Conservation (phyloP, 2,888 invertebrate genomes). For the Cheilosia vulpina region DNA sequence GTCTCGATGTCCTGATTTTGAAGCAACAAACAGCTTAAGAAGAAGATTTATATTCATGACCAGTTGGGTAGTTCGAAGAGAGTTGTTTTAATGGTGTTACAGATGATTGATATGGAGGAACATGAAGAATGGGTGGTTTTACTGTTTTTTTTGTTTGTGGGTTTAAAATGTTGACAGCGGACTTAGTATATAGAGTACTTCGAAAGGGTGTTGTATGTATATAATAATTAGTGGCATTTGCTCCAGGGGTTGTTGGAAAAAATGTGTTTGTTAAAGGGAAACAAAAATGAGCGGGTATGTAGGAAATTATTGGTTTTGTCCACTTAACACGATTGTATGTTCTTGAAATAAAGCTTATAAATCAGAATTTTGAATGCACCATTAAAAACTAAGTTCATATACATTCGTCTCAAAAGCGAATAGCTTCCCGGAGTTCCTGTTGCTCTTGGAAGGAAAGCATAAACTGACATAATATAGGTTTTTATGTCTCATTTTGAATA, state of each 20-base stretch:
- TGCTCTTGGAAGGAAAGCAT: too few relatives aligned
- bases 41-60: conserved; percentile 75
- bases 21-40: conserved; percentile 74
- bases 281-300: too few relatives aligned
- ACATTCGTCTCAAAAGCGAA: too few relatives aligned
- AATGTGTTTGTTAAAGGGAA: neutral
- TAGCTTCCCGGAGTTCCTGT: too few relatives aligned
- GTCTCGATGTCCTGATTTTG: conserved; percentile 73
- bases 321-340: too few relatives aligned
- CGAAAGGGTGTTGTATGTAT: neutral
- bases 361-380: too few relatives aligned
- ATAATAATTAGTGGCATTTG: neutral
- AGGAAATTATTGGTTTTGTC: too few relatives aligned
- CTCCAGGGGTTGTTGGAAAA: neutral
- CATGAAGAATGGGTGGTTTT: conserved; percentile 39
- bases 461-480: too few relatives aligned
- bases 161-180: neutral
- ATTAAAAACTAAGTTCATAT: too few relatives aligned
- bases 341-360: too few relatives aligned
- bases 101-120: conserved; percentile 69
- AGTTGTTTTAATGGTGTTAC: conserved; percentile 73
- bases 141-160: conserved; percentile 4
- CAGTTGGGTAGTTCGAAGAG: conserved; percentile 73
- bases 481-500: too few relatives aligned
- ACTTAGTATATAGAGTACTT: neutral